Conservation (phyloP, 2,797 vertebrate genomes). For the Cryptoblepharus egeriae region DNA sequence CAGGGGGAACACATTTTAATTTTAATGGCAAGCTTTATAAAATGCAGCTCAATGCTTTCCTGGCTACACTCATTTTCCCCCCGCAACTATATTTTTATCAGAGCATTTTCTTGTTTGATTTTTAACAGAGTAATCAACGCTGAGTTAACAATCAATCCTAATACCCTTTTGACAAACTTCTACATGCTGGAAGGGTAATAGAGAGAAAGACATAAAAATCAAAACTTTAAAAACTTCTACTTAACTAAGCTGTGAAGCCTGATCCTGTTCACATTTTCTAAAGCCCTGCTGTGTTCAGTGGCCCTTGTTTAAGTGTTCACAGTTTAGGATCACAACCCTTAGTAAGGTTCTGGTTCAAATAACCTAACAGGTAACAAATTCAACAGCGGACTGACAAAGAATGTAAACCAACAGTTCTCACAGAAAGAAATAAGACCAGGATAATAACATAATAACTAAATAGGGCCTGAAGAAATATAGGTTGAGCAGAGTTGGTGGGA, state of each 20-base stretch:
- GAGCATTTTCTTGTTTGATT: slow-evolving; percentile 7
- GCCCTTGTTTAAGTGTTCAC: not conserved
- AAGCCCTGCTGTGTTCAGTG: not conserved
- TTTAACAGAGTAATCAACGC: slow-evolving; percentile 19
- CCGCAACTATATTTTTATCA: not conserved
- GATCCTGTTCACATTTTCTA: not conserved
- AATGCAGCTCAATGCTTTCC: slow-evolving; percentile 15
- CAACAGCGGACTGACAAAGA: not conserved
- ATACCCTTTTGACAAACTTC: slow-evolving; percentile 2
- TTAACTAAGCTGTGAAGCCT: not conserved
- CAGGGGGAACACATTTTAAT: slow-evolving; percentile 35
- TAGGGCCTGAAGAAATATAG: not conserved
- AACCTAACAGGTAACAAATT: not conserved
- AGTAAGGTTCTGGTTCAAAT: too few species aligned
- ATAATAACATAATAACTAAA: not conserved
- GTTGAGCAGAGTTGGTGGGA: not conserved
- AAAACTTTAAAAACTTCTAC: not conserved
- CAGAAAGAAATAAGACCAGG: not conserved
- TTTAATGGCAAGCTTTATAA: slow-evolving; percentile 22
- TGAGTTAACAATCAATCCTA: slow-evolving; percentile 17
- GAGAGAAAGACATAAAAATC: not conserved
- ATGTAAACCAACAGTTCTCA: not conserved
- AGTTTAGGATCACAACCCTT: not conserved
- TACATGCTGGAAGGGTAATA: not conserved
- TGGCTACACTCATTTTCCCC: not conserved